Base-by-base conservation (phyloP, 2,113 vertebrate species). In the Rousettus leschenaultii region DNA sequence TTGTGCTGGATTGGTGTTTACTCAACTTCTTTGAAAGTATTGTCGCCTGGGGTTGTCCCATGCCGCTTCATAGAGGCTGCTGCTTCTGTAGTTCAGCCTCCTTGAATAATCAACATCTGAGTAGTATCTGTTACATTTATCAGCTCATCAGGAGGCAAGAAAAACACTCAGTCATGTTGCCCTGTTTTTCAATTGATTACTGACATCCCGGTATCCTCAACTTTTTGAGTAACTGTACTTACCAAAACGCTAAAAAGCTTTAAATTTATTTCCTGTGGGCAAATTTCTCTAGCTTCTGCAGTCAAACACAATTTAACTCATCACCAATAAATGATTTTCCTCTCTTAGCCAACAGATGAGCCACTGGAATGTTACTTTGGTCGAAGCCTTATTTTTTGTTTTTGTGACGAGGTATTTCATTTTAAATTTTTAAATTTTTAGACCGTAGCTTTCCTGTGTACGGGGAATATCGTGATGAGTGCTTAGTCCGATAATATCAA, bases 241-340 rank as follows among this genome's bases (percentile, higher is more conserved):
- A 57, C 53, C 33, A 89, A 48, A 92, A 89, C 26, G 16, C 53
- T 51, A 91, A 51, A 87, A 55, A 73, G 93, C 83, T 82, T 75
- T 89, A 63, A 93, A 84, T 96, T 82, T 86, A 40, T 70, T 96
- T 89, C 73, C 19, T 97, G 51, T 94, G 55, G 51, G 74, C 33
- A 74, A 11, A 7, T 83, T 89, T 96, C 63, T 92, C 74, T 43
- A 95, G 75, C 86, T 93, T 80, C n/a, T 96, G 35, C n/a, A 68
- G 11, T 91, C 26, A 91, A 59, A 73, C 3, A 40, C 45, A 79
- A 1, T 85, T 90, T 40, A 57, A 92, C 59, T 94, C 48, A 55
- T 22, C 10, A 26, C 75, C 9, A 24, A 21, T 78, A 73, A 79
- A 75, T 61, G 6, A 16, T 78, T 96, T 96, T 92, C 45, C 57